Percentiles rank a stretch among this genome's conserved stretches.
phyloP scores from a whole-genome alignment of 1,140 invertebrate genomes.

The Bombus impatiens region DNA sequence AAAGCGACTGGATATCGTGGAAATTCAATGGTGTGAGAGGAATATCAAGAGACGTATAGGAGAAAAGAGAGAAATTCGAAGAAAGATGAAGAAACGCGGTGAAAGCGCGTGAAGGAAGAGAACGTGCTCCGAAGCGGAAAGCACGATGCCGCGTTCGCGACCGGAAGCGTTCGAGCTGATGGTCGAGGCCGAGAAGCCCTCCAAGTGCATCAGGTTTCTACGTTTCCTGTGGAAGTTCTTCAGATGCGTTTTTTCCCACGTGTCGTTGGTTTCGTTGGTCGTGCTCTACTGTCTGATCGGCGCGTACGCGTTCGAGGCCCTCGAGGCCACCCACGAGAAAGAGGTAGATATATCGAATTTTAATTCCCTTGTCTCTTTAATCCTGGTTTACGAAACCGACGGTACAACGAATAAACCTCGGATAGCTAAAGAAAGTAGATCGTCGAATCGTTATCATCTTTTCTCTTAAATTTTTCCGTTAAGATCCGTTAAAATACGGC shows the following conservation, averaged over 20 bases:
- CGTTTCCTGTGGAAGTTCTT: constrained; percentile 89
- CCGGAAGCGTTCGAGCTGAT: constrained; percentile 64
- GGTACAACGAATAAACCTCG: too few species aligned
- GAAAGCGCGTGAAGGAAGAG: not conserved
- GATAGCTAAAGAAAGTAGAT: too few species aligned
- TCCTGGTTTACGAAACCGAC: too few species aligned
- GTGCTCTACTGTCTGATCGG: constrained; percentile 95
- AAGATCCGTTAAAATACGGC: too few species aligned
- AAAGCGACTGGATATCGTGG: not conserved
- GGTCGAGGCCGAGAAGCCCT: constrained; percentile 67
- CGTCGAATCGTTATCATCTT: fast-evolving
- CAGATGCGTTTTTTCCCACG: constrained; percentile 93
- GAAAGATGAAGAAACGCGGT: not conserved
- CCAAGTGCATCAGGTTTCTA: constrained; percentile 82
- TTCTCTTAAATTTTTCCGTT: too few species aligned
- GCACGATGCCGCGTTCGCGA: constrained; percentile 57
- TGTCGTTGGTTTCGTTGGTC: constrained; percentile 92
- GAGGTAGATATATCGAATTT: constrained; percentile 80
- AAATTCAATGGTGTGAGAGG: too few species aligned
- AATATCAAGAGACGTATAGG: too few species aligned
- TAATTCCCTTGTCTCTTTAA: not conserved
- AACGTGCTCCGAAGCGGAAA: not conserved
- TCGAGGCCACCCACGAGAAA: constrained; percentile 90
- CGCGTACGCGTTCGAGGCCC: constrained; percentile 91
- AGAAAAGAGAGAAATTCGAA: not conserved